phyloP scores from a whole-genome alignment of 2,113 vertebrate genomes.

The Cyprinodon variegatus region DNA sequence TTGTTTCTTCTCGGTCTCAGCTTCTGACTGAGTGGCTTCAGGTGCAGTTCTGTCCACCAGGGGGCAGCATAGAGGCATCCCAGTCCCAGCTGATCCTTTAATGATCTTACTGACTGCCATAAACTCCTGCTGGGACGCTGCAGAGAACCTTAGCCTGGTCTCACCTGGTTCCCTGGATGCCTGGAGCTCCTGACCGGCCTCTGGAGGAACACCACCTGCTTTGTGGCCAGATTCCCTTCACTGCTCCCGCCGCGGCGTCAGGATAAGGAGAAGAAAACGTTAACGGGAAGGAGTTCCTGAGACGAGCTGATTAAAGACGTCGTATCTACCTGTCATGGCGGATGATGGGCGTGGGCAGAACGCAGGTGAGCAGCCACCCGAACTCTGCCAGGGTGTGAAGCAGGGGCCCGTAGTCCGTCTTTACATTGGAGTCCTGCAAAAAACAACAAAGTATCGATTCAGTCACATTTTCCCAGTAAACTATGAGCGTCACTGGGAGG shows the following conservation, averaged over 20 bases:
- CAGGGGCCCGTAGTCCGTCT: constrained; percentile 94
- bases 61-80: too few species aligned
- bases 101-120: too few species aligned
- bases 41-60: too few species aligned
- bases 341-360: constrained; percentile 92
- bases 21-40: too few species aligned
- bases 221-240: constrained; percentile 95
- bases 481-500: too few species aligned
- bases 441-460: neutral
- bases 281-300: neutral
- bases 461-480: too few species aligned
- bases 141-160: neutral
- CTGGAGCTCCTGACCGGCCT: constrained; percentile 81
- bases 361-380: constrained; percentile 95
- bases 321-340: constrained; percentile 89
- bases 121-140: too few species aligned
- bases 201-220: constrained; percentile 96
- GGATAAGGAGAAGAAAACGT: neutral
- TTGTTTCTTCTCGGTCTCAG: too few species aligned
- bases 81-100: too few species aligned
- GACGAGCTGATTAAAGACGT: too few species aligned
- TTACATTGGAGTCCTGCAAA: constrained; percentile 87
- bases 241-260: constrained; percentile 71
- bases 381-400: constrained; percentile 96
- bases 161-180: constrained; percentile 70